Conservation (phyloP, 2,113 vertebrate species). For the Varanus komodoensis region DNA sequence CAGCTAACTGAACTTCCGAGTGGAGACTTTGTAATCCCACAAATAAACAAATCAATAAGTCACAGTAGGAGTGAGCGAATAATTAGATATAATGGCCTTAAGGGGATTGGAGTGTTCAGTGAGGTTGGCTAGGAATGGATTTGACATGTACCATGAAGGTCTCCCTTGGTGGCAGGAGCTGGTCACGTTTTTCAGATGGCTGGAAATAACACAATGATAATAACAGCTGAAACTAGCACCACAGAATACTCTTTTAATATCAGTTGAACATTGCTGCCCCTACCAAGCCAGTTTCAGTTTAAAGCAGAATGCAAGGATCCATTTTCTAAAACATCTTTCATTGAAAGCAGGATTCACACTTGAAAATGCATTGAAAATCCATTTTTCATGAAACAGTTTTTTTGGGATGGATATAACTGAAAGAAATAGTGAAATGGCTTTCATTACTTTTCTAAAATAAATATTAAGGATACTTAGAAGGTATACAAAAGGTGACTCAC, state of each 20-base stretch:
- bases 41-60: conserved; percentile 29
- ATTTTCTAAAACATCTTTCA: background rate
- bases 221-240: conserved; percentile 23
- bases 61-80: conserved; percentile 24
- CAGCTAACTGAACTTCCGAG: background rate
- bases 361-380: background rate
- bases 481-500: background rate
- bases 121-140: conserved; percentile 12
- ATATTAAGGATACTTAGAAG: background rate
- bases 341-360: conserved; percentile 15
- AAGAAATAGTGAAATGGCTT: background rate
- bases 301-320: conserved; percentile 5
- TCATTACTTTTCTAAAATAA: background rate
- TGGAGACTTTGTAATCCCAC: conserved; percentile 6
- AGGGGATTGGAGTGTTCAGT: background rate
- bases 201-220: conserved; percentile 2
- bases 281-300: background rate
- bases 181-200: conserved; percentile 5
- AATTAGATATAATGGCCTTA: background rate
- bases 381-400: background rate
- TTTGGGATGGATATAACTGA: background rate
- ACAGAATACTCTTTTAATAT: background rate
- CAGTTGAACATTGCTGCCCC: background rate
- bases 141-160: conserved; percentile 10
- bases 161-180: background rate